These are phyloP conservation scores for Hyposoter didymator DNA, from an alignment of 2,888 invertebrate species.

Conservation along the genomic window DNA sequence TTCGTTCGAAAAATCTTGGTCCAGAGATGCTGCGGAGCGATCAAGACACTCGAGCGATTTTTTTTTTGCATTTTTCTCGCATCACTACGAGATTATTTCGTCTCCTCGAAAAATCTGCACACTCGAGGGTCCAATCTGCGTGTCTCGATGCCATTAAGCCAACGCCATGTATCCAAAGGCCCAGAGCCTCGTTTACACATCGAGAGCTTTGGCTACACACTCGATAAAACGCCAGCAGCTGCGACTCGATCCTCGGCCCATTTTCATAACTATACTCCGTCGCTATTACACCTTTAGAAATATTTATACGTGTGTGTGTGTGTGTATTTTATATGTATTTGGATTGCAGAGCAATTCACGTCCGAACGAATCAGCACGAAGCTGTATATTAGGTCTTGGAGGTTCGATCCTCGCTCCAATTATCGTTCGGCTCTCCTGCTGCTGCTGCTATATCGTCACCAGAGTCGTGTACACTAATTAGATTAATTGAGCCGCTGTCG, in stretches of 20 bases:
- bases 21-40: background rate
- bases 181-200: background rate
- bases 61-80: too few species aligned
- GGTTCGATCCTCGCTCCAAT: slow-evolving; percentile 58
- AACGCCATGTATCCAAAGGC: slow-evolving; percentile 26
- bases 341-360: slow-evolving; percentile 46
- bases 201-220: slow-evolving; percentile 19
- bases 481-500: slow-evolving; percentile 41
- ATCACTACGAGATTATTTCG: too few species aligned
- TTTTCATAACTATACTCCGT: slow-evolving; percentile 40
- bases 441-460: too few species aligned
- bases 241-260: slow-evolving; percentile 16
- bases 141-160: slow-evolving; percentile 39
- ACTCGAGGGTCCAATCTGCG: slow-evolving; percentile 22
- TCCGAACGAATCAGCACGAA: slow-evolving; percentile 33
- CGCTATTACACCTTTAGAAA: background rate
- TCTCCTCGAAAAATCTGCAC: too few species aligned
- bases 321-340: slow-evolving; percentile 29
- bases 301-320: background rate
- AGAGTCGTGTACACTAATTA: slow-evolving; percentile 49
- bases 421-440: slow-evolving; percentile 47
- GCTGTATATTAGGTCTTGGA: slow-evolving; percentile 52
- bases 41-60: background rate
- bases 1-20: background rate
- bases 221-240: slow-evolving; percentile 49